Conservation (phyloP, 2,888 invertebrate genomes). For the Pegoplata infirma region DNA sequence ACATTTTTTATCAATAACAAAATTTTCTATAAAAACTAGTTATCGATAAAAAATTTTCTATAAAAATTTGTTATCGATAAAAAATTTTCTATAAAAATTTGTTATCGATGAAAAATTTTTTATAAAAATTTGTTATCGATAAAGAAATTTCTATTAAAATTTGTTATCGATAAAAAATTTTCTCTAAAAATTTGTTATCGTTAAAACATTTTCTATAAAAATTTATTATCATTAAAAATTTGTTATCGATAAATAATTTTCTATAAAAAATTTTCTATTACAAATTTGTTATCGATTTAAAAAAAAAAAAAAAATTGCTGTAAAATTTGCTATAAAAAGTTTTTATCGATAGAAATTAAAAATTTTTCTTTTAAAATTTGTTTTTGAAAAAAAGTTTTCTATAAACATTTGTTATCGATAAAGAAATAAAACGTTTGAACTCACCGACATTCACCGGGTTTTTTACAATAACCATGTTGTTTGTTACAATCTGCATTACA, state of each 20-base stretch:
- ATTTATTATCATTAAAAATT: background rate
- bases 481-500: constrained; percentile 90
- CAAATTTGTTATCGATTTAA: no score
- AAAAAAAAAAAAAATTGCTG: no score
- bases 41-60: background rate
- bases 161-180: no score
- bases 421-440: constrained; percentile 65
- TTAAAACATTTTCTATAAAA: no score
- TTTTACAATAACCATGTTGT: constrained; percentile 90
- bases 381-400: background rate
- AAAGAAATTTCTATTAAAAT: no score
- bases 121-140: background rate
- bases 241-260: no score
- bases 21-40: background rate
- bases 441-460: constrained; percentile 87
- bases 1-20: no score
- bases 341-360: background rate
- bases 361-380: background rate
- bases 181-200: background rate
- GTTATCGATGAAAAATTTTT: no score
- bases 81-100: no score
- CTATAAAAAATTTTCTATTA: background rate
- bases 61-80: background rate
- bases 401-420: background rate
- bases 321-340: background rate